These are phyloP conservation scores for Crotalus horridus DNA, from an alignment of 2,113 vertebrate species.

Conservation along the genomic window DNA sequence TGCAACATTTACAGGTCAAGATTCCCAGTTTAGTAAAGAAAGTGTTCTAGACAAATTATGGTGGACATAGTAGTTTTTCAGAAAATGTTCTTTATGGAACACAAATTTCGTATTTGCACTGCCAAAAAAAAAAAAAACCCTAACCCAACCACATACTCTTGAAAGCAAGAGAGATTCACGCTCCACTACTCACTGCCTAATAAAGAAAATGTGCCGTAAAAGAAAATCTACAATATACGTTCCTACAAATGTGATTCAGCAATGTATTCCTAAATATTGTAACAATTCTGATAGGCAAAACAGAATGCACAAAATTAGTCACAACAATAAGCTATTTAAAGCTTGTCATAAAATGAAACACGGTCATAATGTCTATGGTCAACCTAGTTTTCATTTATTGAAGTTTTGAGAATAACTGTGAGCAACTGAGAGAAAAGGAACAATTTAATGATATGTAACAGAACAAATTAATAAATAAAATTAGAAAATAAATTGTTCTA, in stretches of 20 bases:
- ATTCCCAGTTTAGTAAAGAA: not conserved
- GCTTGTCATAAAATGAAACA: not conserved
- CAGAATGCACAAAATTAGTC: not conserved
- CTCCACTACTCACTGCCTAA: not conserved
- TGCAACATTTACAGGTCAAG: not conserved
- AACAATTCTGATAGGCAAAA: not conserved
- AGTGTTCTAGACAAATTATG: not conserved
- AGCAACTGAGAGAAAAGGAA: not conserved
- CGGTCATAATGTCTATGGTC: not conserved
- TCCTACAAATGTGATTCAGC: not conserved
- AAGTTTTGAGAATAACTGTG: not conserved
- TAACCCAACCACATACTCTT: not conserved
- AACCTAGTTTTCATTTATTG: not conserved
- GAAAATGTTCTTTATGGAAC: not conserved
- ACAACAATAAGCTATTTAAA: not conserved
- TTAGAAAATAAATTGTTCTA: not conserved
- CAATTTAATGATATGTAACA: not conserved
- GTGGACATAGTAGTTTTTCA: not conserved
- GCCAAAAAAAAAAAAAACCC: not conserved
- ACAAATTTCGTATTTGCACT: not conserved
- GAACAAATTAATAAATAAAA: not conserved
- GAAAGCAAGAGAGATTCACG: not conserved
- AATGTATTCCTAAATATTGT: not conserved
- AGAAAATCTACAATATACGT: too few species aligned
- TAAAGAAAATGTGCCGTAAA: not conserved